Evolutionary conservation across 2,888 invertebrate species (phyloP), one percentile per base, ranked within the genome.

Genomic region (Sinhomidia bicolor): DNA sequence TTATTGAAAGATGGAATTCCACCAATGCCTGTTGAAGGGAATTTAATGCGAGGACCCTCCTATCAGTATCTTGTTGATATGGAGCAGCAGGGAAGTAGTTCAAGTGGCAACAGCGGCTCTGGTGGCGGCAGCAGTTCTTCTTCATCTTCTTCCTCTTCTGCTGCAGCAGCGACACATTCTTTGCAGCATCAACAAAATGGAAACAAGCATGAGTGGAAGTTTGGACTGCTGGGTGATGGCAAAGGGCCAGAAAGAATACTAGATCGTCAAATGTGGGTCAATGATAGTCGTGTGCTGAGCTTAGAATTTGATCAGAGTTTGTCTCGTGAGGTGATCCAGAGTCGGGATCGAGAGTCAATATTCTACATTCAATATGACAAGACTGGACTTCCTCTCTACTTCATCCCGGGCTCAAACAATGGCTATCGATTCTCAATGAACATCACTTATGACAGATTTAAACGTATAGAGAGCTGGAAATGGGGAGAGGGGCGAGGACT

Each of bases 301-400:
- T 96, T 99, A 78, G 98, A 98, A 93, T 98, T 98, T 93, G 98
- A 99, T 93, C 97, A 98, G 93, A 97, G 97, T 90, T 96, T 96
- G 62, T 97, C 97, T 92, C 96, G 96, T 54, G 98, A 98, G 94
- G 97, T 97, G 0, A 97, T 99, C 93, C 97, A 97, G 93, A 97
- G 98, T 93, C 95, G 96, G 90, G 96, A 97, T 90, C 95, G 96
- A 90, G 96, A 96, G 89, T 96, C 98, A 14, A 94, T 99, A 41
- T 95, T 99, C 89, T 96, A 97, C 0, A 96, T 98, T 76, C 96
- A 96, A 17, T 99, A 98, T 93, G 98, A 99, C 94, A 96, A 96
- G 44, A 97, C 97, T 57, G 98, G 98, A 0, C 94, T 98, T 78
- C 98, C 98, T n/a, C 95, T 97, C 84, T 96, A 96, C 0, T 97